phyloP scores from a whole-genome alignment of 1,140 invertebrate genomes.

The Platyura marginata region DNA sequence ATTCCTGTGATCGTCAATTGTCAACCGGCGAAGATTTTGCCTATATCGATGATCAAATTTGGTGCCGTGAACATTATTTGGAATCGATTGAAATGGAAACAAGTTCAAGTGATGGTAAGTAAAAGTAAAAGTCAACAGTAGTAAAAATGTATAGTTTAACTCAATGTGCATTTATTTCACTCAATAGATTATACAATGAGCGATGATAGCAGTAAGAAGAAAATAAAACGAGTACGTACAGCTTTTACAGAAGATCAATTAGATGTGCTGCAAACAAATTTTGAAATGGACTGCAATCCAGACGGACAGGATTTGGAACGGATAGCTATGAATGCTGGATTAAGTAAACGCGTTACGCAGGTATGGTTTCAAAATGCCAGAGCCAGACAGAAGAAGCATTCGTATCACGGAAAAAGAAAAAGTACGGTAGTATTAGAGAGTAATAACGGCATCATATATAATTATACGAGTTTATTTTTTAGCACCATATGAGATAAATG shows the following conservation, averaged over 20 bases:
- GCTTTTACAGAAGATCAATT: conserved; percentile 98
- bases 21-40: conserved; percentile 97
- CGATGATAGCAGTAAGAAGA: conserved; percentile 76
- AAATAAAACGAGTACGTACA: conserved; percentile 90
- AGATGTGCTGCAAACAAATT: conserved; percentile 92
- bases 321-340: conserved; percentile 92
- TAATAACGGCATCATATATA: too few relatives aligned
- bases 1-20: conserved; percentile 89
- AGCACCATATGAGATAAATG: not conserved
- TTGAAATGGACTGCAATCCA: conserved; percentile 94
- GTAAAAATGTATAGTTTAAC: too few relatives aligned
- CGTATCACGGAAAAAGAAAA: conserved; percentile 61
- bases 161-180: not conserved
- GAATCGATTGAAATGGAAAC: conserved; percentile 82
- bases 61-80: conserved; percentile 92
- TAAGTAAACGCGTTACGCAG: conserved; percentile 96
- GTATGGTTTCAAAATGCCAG: conserved; percentile 99
- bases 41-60: conserved; percentile 72
- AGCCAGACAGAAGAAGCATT: conserved; percentile 92
- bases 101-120: conserved; percentile 67
- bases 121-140: too few relatives aligned
- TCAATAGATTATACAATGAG: conserved; percentile 38
- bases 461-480: not conserved
- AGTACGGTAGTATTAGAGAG: too few relatives aligned
- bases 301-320: conserved; percentile 96